Evolutionary conservation across 2,888 invertebrate species (phyloP).

Genomic region (Eurytoma californica): DNA sequence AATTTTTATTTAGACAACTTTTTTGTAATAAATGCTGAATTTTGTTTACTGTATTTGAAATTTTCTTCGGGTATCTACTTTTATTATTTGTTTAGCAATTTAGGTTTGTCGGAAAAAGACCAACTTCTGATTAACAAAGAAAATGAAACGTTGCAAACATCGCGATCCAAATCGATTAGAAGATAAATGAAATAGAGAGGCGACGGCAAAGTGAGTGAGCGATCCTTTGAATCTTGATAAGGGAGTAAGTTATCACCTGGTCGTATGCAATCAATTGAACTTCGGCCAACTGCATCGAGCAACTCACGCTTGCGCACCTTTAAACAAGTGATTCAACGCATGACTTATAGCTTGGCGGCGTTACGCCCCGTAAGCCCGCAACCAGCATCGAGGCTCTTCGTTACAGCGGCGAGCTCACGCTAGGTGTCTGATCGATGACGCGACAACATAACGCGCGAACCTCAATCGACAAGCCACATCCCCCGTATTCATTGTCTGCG

Average conservation of each 20-base stretch:
- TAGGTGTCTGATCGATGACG: slow-evolving; percentile 12
- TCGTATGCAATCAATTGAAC: not conserved
- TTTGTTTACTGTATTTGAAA: too few relatives aligned
- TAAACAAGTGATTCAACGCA: not conserved
- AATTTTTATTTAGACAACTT: too few relatives aligned
- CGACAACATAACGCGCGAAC: slow-evolving; percentile 16
- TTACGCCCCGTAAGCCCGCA: not conserved
- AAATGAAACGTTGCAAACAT: too few relatives aligned
- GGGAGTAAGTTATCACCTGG: not conserved
- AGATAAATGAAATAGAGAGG: too few relatives aligned
- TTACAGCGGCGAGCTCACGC: not conserved
- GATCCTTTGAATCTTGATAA: not conserved
- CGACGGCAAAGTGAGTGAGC: too few relatives aligned
- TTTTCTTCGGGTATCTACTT: too few relatives aligned
- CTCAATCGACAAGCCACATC: slow-evolving; percentile 6
- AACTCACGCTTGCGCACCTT: not conserved
- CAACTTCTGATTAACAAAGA: too few relatives aligned
- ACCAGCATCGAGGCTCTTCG: not conserved
- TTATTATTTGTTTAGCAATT: too few relatives aligned
- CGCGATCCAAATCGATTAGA: too few relatives aligned
- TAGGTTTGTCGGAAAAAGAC: too few relatives aligned
- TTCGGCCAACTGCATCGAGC: not conserved
- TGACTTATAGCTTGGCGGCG: not conserved
- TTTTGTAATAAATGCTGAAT: too few relatives aligned
- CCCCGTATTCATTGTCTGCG: not conserved